Percentiles rank a stretch among this genome's conserved stretches.
Conservation (phyloP, 2,113 vertebrate genomes). For the Sinocyclocheilus anshuiensis region DNA sequence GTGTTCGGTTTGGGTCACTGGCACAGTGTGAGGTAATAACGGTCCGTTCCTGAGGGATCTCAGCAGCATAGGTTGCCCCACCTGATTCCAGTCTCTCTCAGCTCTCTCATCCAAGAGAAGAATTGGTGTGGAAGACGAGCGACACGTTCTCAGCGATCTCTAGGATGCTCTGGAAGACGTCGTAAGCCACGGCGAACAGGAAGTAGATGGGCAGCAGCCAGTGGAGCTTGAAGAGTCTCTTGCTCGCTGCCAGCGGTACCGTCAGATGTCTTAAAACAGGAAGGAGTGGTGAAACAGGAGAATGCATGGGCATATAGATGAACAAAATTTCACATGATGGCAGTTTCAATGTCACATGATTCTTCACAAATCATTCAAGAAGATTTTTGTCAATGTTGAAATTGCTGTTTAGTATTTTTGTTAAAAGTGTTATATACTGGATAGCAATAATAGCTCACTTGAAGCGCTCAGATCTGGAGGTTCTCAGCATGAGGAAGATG, state of each 20-base stretch:
- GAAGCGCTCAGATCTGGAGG: slow-evolving; percentile 65
- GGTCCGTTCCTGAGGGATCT: slow-evolving; percentile 20
- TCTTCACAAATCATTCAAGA: no score
- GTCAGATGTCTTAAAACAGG: slow-evolving; percentile 61
- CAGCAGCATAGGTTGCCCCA: slow-evolving; percentile 13
- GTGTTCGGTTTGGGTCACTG: background rate
- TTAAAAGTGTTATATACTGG: no score
- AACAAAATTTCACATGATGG: no score
- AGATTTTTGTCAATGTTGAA: no score
- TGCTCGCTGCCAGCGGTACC: slow-evolving; percentile 62
- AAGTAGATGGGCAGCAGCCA: slow-evolving; percentile 75
- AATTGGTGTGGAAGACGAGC: slow-evolving; percentile 38
- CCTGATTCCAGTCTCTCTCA: slow-evolving; percentile 41
- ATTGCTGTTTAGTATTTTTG: no score
- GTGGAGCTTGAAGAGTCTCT: slow-evolving; percentile 67
- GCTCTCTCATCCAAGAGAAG: slow-evolving; percentile 29
- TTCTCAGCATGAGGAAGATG: slow-evolving; percentile 66
- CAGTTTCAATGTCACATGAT: no score
- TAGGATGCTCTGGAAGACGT: slow-evolving; percentile 65
- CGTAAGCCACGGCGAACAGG: slow-evolving; percentile 74
- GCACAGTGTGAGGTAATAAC: slow-evolving; percentile 1
- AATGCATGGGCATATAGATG: background rate
- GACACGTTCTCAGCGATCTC: slow-evolving; percentile 61
- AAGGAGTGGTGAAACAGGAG: background rate
- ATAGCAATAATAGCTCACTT: slow-evolving; percentile 60